Percentiles rank a stretch among this genome's conserved stretches.
Evolutionary conservation across 2,113 vertebrate genomes (phyloP).

Genomic region (Danio rerio): GRCz12tu NC_133177.1:6425501-6426000

Average conservation of each 20-base stretch:
- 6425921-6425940: no score
- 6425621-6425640: slow-evolving; percentile 97
- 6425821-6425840: no score
- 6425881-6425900: no score
- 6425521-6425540: slow-evolving; percentile 9
- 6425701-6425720: slow-evolving; percentile 94
- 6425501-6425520: slow-evolving; percentile 8
- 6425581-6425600: not conserved
- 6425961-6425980: no score
- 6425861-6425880: no score
- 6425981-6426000: no score
- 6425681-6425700: slow-evolving; percentile 98
- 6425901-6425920: no score
- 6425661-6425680: slow-evolving; percentile 93
- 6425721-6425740: slow-evolving; percentile 95
- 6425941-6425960: no score
- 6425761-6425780: not conserved
- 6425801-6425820: no score
- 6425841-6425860: no score
- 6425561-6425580: not conserved
- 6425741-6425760: slow-evolving; percentile 81
- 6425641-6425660: slow-evolving; percentile 96
- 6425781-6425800: no score
- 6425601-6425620: slow-evolving; percentile 81
- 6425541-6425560: not conserved